Evolutionary conservation across 2,113 vertebrate species (phyloP), one percentile per base, ranked within the genome.

Genomic region (Vireo altiloquus): DNA sequence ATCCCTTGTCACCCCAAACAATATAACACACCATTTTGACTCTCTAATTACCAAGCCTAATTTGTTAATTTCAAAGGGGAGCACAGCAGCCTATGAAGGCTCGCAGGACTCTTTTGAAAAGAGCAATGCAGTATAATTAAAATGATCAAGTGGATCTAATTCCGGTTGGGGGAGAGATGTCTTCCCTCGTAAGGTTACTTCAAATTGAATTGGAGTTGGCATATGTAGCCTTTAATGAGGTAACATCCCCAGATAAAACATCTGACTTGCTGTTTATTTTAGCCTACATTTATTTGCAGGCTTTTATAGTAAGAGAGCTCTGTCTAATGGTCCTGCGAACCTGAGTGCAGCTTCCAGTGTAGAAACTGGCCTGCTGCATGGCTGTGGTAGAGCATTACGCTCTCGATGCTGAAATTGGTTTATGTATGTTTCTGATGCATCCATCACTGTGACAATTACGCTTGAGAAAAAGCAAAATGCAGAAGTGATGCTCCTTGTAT

Each of bases 101-200:
- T 94, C 33, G 2, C 90, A 94, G 86, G 87, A 91, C 89, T 95
- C 94, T 93, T 71, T 92, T 87, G 60, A 95, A 96, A 97, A 93
- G 94, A 96, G 92, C 95, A 91, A 37, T 94, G 91, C 5, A 11
- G 63, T 94, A 92, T 96, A 95, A 96, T 97, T 93, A 96, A 96
- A 97, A 96, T 97, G 96, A 97, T 94, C 95, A 96, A 96, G 96
- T 96, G 92, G 96, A 96, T 97, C 96, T 96, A 92, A 95, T 94
- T 95, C 61, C 24, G 21, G 54, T 33, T 20, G 54, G 39, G 52
- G 31, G 42, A 9, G 28, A 44, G 46, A 56, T 87, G 81, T 84
- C 93, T 93, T 96, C 69, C 83, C 92, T 94, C 11, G 0, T 94
- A 96, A 91, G 89, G 91, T 96, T 89, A 81, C 94, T 95, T 92